Base-by-base conservation (phyloP, 35 echinoderm and acorn worm species). In the Strongylocentrotus purpuratus region DNA sequence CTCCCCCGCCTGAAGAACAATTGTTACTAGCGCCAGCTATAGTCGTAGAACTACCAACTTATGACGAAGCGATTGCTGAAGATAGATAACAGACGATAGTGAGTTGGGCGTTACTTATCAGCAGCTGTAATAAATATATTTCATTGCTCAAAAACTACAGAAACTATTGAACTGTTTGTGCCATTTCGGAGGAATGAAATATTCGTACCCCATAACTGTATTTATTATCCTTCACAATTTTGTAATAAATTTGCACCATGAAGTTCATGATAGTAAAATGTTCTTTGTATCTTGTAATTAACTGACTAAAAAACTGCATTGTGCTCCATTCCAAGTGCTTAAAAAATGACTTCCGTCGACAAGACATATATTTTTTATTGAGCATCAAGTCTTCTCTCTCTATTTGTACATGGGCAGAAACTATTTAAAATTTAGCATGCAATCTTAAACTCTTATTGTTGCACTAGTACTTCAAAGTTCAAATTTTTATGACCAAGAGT, bases 51-150 rank as follows among this genome's bases (percentile, higher is more conserved):
- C 22, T 93, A 58, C 91, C 91, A 93, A 50, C 91, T 50, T 93
- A 93, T 58, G 91, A 93, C 48, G 91, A 93, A 28, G 91, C 91
- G 4, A 93, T 93, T 17, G 91, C 91, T 32, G 91, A 93, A 46
- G 65, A 78, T 78, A 78, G 65, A n/a, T 78, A 78, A 18, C 65
- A 78, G 5, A n/a, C 65, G 4, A 78, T 55, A n/a, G 25, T 28
- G 65, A 7, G 25, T 78, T 78, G 20, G 25, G 25, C 65, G 7
- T 78, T 78, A 8, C 65, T 78, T 78, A 9, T 78, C 25, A 28
- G 65, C 65, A 78, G 65, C 65, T 78, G 65, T 78, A 78, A 78
- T 78, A n/a, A 78, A 78, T n/a, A 71, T 78, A 78, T 78, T 78
- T 78, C 65, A n/a, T 78, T 22, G 5, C 65, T n/a, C 20, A 78